Conservation (phyloP, 1,140 invertebrate genomes). For the Planococcus citri region DNA sequence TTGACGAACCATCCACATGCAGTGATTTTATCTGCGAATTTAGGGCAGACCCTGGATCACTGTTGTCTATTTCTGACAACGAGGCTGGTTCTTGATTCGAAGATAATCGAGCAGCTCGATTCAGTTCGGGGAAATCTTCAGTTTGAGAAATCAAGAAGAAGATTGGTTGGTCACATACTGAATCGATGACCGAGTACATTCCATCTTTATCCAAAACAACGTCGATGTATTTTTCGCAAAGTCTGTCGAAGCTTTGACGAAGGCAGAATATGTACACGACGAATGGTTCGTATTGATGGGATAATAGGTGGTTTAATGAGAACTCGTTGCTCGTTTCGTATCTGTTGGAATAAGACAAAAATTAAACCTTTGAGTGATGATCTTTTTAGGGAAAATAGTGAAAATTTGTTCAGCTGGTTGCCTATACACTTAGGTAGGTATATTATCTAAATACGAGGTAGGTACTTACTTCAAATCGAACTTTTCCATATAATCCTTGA, state of each 20-base stretch:
- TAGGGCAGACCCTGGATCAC: neutral
- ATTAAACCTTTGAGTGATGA: neutral
- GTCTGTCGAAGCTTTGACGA: slow-evolving; percentile 41
- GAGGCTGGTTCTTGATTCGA: no score
- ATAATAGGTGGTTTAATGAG: neutral
- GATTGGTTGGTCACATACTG: slow-evolving; percentile 45
- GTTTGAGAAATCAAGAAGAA: slow-evolving; percentile 49
- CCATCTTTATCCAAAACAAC: slow-evolving; percentile 45
- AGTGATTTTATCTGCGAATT: neutral
- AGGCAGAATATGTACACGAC: slow-evolving; percentile 33
- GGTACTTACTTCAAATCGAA: slow-evolving; percentile 23
- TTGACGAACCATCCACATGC: neutral
- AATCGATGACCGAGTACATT: slow-evolving; percentile 41
- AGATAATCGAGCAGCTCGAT: slow-evolving; percentile 31
- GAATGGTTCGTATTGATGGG: slow-evolving; percentile 26
- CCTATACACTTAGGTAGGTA: no score
- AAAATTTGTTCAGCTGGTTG: no score
- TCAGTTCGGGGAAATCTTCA: slow-evolving; percentile 45
- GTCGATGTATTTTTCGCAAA: slow-evolving; percentile 50
- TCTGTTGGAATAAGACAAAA: neutral
- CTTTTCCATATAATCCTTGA: slow-evolving; percentile 49
- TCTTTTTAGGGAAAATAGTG: neutral
- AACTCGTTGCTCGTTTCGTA: neutral
- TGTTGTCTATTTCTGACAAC: slow-evolving; percentile 22
- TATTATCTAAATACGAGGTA: no score